These are phyloP conservation scores for Corydoras maculifer DNA, from an alignment of 2,113 vertebrate species.

Conservation along the genomic window DNA sequence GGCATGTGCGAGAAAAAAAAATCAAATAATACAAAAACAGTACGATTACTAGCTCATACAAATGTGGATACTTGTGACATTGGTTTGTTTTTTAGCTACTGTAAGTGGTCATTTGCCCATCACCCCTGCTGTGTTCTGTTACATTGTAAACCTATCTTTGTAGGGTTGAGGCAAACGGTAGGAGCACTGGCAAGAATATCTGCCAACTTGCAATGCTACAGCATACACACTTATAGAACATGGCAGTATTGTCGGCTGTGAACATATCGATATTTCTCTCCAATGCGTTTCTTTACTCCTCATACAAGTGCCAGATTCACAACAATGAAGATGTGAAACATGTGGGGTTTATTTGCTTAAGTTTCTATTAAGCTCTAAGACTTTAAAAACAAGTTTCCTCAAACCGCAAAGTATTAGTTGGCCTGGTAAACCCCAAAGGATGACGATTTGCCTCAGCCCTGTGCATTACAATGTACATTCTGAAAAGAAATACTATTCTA, in stretches of 20 bases:
- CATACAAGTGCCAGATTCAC: slow-evolving; percentile 13
- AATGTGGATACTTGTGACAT: slow-evolving; percentile 33
- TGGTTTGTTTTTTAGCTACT: slow-evolving; percentile 45
- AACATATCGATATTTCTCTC: background rate
- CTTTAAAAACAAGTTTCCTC: slow-evolving; percentile 2
- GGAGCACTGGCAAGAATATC: background rate
- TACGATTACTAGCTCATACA: background rate
- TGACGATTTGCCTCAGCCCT: slow-evolving; percentile 65
- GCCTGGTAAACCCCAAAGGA: slow-evolving; percentile 9
- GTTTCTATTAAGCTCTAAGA: slow-evolving; percentile 28
- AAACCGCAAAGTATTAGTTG: slow-evolving; percentile 6
- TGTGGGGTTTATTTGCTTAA: slow-evolving; percentile 17
- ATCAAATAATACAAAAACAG: slow-evolving; percentile 37
- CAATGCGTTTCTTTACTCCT: background rate
- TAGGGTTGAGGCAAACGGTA: slow-evolving; percentile 66
- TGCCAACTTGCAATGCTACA: slow-evolving; percentile 1
- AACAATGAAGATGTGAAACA: background rate
- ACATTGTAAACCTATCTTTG: slow-evolving; percentile 62
- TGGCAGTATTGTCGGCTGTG: background rate
- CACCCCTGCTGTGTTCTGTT: slow-evolving; percentile 60
- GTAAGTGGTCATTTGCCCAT: slow-evolving; percentile 64
- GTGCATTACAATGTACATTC: slow-evolving; percentile 49
- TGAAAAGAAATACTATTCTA: slow-evolving; percentile 50
- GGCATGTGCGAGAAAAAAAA: slow-evolving; percentile 85
- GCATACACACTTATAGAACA: background rate